Evolutionary conservation across 37 sponge, comb jelly and placozoan genomes (phyloP).

Genomic region (Cladorhizidae sp.): DNA sequence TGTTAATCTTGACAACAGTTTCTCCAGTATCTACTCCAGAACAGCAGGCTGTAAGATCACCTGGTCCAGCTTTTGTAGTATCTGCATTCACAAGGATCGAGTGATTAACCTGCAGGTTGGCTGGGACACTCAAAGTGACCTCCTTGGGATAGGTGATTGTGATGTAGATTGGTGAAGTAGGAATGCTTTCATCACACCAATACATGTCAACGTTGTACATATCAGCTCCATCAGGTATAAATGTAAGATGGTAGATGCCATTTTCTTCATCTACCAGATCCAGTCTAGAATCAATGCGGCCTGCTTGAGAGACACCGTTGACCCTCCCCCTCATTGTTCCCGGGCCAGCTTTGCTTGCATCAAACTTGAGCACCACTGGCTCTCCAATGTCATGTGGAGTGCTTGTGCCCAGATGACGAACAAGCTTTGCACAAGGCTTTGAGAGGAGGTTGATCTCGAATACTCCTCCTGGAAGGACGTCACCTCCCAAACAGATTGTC

Average conservation of each 20-base stretch:
- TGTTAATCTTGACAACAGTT: slow-evolving; percentile 13
- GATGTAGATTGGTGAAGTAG: slow-evolving; percentile 54
- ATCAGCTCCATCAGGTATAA: slow-evolving; percentile 27
- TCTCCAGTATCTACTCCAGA: slow-evolving; percentile 26
- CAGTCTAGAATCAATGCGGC: background rate
- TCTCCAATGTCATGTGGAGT: background rate
- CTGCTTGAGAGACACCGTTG: slow-evolving; percentile 2
- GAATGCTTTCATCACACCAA: slow-evolving; percentile 31
- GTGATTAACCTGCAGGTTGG: background rate
- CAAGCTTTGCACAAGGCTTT: background rate
- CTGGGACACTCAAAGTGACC: slow-evolving; percentile 4
- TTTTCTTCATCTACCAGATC: background rate
- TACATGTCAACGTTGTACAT: slow-evolving; percentile 41
- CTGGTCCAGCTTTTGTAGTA: slow-evolving; percentile 52
- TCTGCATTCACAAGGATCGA: slow-evolving; percentile 10
- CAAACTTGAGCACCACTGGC: slow-evolving; percentile 29
- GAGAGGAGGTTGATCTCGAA: slow-evolving; percentile 35
- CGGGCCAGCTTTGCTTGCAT: slow-evolving; percentile 56
- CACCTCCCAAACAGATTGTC: slow-evolving; percentile 40
- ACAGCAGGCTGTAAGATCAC: slow-evolving; percentile 36
- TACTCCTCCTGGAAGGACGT: slow-evolving; percentile 38
- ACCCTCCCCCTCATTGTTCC: slow-evolving; percentile 46
- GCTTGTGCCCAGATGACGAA: slow-evolving; percentile 4
- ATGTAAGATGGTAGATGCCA: slow-evolving; percentile 11
- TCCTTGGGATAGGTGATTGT: slow-evolving; percentile 29